Conservation (phyloP, 2,113 vertebrate genomes). For the Ammospiza nelsoni region DNA sequence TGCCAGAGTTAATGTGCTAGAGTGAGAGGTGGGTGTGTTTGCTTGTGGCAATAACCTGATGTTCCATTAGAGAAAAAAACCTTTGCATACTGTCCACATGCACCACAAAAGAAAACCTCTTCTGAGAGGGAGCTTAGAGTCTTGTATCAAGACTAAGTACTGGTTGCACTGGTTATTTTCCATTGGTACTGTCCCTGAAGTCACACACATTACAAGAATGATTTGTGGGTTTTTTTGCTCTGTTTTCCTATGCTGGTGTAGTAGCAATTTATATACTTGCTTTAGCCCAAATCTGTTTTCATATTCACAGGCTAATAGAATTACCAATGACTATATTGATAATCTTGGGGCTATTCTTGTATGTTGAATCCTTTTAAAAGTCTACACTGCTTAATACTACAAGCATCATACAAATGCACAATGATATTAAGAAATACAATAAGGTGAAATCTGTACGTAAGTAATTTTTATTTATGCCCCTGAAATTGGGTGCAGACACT, state of each 20-base stretch:
- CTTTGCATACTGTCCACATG: neutral
- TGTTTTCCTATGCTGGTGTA: neutral
- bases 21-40: neutral
- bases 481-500: neutral
- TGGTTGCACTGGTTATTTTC: slow-evolving; percentile 20
- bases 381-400: neutral
- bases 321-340: neutral
- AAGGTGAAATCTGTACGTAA: neutral
- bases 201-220: neutral
- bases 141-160: neutral
- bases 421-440: slow-evolving; percentile 1
- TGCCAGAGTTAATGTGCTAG: neutral
- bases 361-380: neutral
- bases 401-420: neutral
- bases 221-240: neutral
- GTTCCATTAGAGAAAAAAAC: neutral
- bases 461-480: neutral
- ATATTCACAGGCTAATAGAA: slow-evolving; percentile 30
- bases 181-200: neutral
- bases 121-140: neutral
- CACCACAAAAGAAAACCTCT: neutral
- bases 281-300: slow-evolving; percentile 7
- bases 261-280: neutral
- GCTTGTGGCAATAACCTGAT: neutral
- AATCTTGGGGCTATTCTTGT: slow-evolving; percentile 6